phyloP scores from a whole-genome alignment of 2,888 invertebrate genomes.

The Cheilosia soror region DNA sequence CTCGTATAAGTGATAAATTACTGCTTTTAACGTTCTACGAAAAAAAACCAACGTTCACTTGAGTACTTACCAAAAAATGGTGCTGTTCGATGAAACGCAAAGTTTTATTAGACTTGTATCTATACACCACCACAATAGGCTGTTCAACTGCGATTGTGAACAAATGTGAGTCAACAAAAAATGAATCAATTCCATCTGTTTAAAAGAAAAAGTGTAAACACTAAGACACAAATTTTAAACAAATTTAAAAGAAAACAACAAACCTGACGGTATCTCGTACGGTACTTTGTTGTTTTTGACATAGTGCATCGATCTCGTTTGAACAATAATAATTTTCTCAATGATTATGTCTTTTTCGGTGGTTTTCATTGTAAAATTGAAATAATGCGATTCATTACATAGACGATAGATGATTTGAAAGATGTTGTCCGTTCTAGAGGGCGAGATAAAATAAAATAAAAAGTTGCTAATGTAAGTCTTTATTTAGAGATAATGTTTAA shows the following conservation, averaged over 20 bases:
- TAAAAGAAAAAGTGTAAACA: constrained; percentile 12
- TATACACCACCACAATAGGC: constrained; percentile 80
- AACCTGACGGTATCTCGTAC: constrained; percentile 69
- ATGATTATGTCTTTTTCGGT: constrained; percentile 77
- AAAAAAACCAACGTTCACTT: no score
- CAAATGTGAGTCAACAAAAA: constrained; percentile 81
- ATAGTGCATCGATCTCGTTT: constrained; percentile 80
- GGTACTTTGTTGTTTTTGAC: constrained; percentile 79
- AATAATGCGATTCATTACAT: constrained; percentile 80
- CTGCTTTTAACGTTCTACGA: no score
- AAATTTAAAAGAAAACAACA: constrained; percentile 2
- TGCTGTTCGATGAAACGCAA: constrained; percentile 80
- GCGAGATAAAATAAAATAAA: background rate
- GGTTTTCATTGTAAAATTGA: constrained; percentile 80
- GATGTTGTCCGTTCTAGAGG: constrained; percentile 77
- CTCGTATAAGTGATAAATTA: no score
- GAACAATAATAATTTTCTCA: constrained; percentile 81
- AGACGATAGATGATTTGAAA: constrained; percentile 79
- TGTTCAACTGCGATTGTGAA: constrained; percentile 80
- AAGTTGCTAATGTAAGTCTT: background rate
- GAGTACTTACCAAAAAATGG: constrained; percentile 80
- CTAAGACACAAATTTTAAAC: background rate
- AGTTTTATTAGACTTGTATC: constrained; percentile 67
- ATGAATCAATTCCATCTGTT: constrained; percentile 75
- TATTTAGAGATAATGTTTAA: background rate